A percentile compares a stretch with the other conserved stretches of the same genome.
Conservation (phyloP, 2,797 vertebrate species). For the Pteronotus mesoamericanus region DNA sequence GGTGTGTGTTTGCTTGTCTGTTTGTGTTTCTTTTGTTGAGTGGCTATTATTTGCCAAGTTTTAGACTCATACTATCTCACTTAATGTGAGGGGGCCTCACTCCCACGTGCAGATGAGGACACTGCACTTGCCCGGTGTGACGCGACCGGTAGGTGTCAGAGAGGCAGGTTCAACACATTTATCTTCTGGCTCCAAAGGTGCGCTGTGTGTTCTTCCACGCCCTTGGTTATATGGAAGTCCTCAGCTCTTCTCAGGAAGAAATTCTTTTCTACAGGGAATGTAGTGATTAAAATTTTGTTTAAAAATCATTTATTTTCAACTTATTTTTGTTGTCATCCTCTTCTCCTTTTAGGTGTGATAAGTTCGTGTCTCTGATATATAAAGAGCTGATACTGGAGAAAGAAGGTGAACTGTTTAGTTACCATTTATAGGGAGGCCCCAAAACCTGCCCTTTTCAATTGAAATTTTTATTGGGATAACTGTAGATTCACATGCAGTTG, state of each 20-base stretch:
- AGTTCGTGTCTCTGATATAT: neutral
- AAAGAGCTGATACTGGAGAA: slow-evolving; percentile 13
- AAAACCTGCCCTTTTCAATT: neutral
- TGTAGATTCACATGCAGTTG: neutral
- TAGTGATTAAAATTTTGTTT: neutral
- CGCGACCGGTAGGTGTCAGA: neutral
- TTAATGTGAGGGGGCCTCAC: neutral
- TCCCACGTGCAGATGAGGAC: neutral
- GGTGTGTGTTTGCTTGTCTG: neutral
- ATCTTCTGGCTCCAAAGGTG: neutral
- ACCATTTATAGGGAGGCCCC: neutral
- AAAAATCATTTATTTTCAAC: neutral
- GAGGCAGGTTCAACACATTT: neutral
- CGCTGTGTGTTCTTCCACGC: neutral
- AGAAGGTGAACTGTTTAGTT: slow-evolving; percentile 7
- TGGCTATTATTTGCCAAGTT: neutral
- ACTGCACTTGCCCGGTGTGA: neutral
- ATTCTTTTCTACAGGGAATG: neutral
- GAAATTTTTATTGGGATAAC: neutral
- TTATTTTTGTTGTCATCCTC: neutral
- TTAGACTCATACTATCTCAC: neutral
- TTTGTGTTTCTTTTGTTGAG: neutral
- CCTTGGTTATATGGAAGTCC: neutral
- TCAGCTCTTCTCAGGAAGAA: slow-evolving; percentile 1
- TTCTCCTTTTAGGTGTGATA: neutral